These are phyloP conservation scores for Phylloscopus trochiloides DNA, from an alignment of 2,113 vertebrate genomes.

Conservation along the genomic window DNA sequence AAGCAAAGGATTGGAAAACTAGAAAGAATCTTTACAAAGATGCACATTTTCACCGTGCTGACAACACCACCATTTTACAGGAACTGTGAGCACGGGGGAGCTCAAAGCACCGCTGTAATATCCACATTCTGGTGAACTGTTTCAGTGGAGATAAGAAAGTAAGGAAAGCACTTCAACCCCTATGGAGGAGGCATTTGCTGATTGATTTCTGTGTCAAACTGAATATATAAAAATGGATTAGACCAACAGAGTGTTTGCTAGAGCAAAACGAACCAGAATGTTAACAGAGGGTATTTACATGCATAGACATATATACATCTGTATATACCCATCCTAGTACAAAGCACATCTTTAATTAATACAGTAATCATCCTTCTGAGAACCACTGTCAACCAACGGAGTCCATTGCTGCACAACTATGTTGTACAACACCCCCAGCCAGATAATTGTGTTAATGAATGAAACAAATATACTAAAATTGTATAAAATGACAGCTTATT, in stretches of 20 bases:
- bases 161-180: background rate
- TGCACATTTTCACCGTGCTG: background rate
- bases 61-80: too few species aligned
- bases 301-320: accelerated
- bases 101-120: background rate
- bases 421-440: background rate
- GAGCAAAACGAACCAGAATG: background rate
- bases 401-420: too few species aligned
- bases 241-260: background rate
- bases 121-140: background rate
- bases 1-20: background rate
- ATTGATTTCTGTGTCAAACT: background rate
- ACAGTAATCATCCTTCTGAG: background rate
- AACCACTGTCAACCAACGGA: background rate
- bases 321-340: background rate
- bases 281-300: background rate
- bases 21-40: background rate
- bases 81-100: background rate
- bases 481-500: background rate
- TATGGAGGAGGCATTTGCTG: background rate
- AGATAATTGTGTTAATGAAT: background rate
- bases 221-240: background rate
- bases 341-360: background rate
- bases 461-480: background rate
- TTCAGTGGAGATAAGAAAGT: background rate